Conservation (phyloP, 1,140 invertebrate species). For the Lamellibrachia luymesi region DNA sequence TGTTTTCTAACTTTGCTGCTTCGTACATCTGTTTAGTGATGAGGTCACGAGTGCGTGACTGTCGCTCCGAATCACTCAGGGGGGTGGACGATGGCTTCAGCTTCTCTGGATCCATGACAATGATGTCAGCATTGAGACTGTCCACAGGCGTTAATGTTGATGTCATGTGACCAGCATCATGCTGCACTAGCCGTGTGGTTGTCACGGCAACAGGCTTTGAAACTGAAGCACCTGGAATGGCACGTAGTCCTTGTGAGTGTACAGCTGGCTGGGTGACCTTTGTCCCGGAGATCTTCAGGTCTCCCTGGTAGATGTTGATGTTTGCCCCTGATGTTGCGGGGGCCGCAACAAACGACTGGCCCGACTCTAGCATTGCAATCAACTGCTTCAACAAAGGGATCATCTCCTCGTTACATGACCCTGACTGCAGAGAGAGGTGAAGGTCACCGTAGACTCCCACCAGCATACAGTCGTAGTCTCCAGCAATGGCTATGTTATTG, state of each 20-base stretch:
- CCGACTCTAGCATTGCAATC: constrained; percentile 50
- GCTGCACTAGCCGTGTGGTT: neutral
- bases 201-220: neutral
- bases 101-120: neutral
- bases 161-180: neutral
- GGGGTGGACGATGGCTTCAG: neutral
- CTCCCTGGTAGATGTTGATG: constrained; percentile 17
- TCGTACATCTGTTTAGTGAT: constrained; percentile 18
- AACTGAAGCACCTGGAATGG: neutral
- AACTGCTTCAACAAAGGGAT: constrained; percentile 50
- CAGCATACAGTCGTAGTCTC: constrained; percentile 39
- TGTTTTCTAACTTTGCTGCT: constrained; percentile 26
- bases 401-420: constrained; percentile 44
- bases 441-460: constrained; percentile 49
- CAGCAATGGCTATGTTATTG: neutral
- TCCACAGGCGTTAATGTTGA: neutral
- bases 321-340: constrained; percentile 37
- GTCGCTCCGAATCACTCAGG: neutral
- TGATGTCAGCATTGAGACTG: neutral
- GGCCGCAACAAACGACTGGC: constrained; percentile 46
- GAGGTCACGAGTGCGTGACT: neutral
- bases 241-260: neutral
- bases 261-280: neutral
- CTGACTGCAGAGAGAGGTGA: constrained; percentile 23
- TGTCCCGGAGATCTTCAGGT: neutral